phyloP scores from a whole-genome alignment of 1,140 invertebrate genomes.

The Ericerus pela region DNA sequence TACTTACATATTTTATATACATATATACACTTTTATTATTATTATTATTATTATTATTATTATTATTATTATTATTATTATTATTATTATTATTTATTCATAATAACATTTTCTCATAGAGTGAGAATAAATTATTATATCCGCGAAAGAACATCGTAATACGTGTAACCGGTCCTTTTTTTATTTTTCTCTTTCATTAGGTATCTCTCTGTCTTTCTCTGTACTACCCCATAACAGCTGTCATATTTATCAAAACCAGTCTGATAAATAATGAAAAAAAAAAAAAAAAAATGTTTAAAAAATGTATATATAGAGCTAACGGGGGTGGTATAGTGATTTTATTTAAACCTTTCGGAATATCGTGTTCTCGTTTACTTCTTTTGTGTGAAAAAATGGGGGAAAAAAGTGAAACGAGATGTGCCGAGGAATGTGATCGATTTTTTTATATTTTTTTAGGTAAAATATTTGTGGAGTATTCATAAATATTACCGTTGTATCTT shows the following conservation, averaged over 20 bases:
- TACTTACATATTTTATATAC: too few relatives aligned
- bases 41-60: too few relatives aligned
- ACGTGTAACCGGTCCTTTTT: slow-evolving; percentile 5
- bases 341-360: slow-evolving; percentile 9
- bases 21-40: too few relatives aligned
- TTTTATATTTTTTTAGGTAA: too few relatives aligned
- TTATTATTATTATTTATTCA: neutral
- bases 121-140: slow-evolving; percentile 4
- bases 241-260: slow-evolving; percentile 11
- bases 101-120: slow-evolving; percentile 9
- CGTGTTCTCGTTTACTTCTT: slow-evolving; percentile 10
- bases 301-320: neutral
- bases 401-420: too few relatives aligned
- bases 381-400: neutral
- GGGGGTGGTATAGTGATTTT: neutral
- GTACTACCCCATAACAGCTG: slow-evolving; percentile 3
- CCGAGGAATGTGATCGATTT: too few relatives aligned
- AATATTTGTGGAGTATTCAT: too few relatives aligned
- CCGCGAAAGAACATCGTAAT: neutral
- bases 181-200: too few relatives aligned
- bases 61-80: neutral
- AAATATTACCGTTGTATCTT: too few relatives aligned
- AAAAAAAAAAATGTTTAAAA: too few relatives aligned
- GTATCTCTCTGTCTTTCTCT: too few relatives aligned
- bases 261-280: too few relatives aligned